Evolutionary conservation across 2,113 vertebrate species (phyloP).

Genomic region (Ia io): DNA sequence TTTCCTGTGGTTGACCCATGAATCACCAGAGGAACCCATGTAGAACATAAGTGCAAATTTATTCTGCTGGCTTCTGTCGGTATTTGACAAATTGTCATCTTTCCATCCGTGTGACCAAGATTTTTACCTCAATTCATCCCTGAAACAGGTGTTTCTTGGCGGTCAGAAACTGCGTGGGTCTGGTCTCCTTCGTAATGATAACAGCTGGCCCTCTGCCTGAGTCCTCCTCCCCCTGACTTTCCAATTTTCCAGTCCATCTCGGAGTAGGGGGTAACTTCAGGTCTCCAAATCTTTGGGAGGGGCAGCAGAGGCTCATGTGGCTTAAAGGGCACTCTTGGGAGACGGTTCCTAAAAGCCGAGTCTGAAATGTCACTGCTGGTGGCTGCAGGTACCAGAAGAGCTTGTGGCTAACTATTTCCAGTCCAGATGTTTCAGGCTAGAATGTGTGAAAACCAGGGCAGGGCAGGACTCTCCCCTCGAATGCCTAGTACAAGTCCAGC

Average conservation of each 20-base stretch:
- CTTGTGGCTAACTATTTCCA: background rate
- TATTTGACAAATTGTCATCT: conserved; percentile 39
- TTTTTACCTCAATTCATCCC: background rate
- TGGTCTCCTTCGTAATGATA: background rate
- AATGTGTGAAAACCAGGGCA: background rate
- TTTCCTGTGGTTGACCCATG: background rate
- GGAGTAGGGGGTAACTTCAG: background rate
- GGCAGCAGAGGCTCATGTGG: background rate
- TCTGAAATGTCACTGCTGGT: background rate
- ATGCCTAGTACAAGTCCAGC: background rate
- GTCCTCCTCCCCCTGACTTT: background rate
- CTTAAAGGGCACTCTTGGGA: background rate
- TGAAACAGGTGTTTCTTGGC: background rate
- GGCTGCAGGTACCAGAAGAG: background rate
- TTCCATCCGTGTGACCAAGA: background rate
- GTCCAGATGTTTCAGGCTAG: background rate
- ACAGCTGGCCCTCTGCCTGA: background rate
- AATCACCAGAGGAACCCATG: background rate
- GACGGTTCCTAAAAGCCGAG: background rate
- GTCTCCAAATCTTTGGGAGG: background rate
- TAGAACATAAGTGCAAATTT: conserved; percentile 44
- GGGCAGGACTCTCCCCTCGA: background rate
- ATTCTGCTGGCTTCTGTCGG: background rate
- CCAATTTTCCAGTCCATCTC: background rate
- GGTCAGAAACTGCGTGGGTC: background rate